Evolutionary conservation across 2,113 vertebrate species (phyloP).

Genomic region (Glaucomys volans): DNA sequence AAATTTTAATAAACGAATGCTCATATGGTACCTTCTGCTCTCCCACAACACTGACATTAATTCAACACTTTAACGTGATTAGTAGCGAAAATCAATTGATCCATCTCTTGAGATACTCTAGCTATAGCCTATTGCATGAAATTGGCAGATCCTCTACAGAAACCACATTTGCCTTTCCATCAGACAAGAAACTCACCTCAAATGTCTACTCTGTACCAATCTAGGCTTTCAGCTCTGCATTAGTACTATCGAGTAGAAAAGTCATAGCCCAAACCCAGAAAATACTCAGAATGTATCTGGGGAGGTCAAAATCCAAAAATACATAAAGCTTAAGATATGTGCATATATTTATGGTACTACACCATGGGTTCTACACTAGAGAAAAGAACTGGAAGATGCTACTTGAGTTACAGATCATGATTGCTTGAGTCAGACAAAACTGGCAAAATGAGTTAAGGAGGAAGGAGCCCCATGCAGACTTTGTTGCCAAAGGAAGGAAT

Average conservation of each 20-base stretch:
- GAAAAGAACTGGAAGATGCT: not conserved
- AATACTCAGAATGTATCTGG: not conserved
- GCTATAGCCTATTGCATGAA: not conserved
- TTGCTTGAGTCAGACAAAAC: not conserved
- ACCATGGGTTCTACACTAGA: not conserved
- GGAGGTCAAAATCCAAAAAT: not conserved
- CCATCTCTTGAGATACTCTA: not conserved
- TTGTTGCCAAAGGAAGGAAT: not conserved
- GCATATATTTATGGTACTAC: not conserved
- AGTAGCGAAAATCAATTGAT: not conserved
- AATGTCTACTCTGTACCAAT: not conserved
- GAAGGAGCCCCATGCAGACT: accelerated
- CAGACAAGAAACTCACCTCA: not conserved
- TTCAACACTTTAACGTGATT: constrained; percentile 12
- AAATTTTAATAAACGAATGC: not conserved
- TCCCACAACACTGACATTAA: not conserved
- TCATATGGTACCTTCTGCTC: not conserved
- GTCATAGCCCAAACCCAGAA: not conserved
- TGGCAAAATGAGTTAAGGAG: not conserved
- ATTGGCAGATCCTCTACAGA: not conserved
- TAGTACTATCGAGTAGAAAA: not conserved
- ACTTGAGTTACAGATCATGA: not conserved
- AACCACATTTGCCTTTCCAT: not conserved
- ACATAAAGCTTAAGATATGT: not conserved
- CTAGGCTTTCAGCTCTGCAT: not conserved